Percentiles rank a stretch among this genome's conserved stretches.
phyloP scores from a whole-genome alignment of 2,888 invertebrate genomes.

The Eremobia ochroleuca region DNA sequence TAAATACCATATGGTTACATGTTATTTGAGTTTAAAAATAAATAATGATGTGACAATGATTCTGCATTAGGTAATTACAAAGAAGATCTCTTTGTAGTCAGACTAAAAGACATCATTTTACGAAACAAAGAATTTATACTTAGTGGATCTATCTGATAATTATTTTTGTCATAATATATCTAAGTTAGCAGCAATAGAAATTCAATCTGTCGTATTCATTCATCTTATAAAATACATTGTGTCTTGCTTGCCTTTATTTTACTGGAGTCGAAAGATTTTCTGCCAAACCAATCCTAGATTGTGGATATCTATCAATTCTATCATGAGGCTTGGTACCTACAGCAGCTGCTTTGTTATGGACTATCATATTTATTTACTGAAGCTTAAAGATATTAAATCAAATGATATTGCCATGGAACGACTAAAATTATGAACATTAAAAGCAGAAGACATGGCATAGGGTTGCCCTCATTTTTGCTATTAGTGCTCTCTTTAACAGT shows the following conservation, averaged over 20 bases:
- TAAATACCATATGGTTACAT: not conserved
- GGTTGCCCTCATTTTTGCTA: not conserved
- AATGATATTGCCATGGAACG: not conserved
- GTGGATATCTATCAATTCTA: not conserved
- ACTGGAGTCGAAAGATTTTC: not conserved
- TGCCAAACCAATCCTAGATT: not conserved
- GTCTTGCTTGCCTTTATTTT: not conserved
- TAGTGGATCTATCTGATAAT: not conserved
- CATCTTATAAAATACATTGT: not conserved
- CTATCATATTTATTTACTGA: slow-evolving; percentile 10
- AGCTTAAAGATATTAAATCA: not conserved
- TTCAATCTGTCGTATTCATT: not conserved
- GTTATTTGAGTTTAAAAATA: slow-evolving; percentile 20
- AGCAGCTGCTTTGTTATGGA: not conserved
- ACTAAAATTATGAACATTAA: not conserved
- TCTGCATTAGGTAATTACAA: not conserved
- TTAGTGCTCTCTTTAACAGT: not conserved
- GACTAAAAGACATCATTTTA: not conserved
- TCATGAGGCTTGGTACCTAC: not conserved
- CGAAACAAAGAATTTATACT: not conserved
- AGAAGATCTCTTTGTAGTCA: not conserved
- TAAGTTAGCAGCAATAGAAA: not conserved
- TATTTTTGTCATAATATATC: not conserved
- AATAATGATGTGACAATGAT: slow-evolving; percentile 34
- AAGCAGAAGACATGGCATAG: not conserved